These are phyloP conservation scores for Triplophysa dalaica DNA, from an alignment of 2,113 vertebrate genomes.

Conservation along the genomic window DNA sequence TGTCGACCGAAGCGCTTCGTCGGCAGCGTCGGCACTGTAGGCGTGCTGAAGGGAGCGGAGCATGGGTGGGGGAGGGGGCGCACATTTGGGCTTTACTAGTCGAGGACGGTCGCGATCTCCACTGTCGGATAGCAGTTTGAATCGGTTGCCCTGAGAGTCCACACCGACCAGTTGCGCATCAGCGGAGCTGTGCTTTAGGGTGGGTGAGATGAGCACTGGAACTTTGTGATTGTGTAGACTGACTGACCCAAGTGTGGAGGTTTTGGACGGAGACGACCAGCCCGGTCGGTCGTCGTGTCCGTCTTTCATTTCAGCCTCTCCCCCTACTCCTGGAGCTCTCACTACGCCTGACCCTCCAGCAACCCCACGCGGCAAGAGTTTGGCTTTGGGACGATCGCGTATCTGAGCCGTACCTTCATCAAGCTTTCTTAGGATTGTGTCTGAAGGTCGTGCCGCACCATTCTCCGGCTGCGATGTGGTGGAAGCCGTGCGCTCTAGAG, in stretches of 20 bases:
- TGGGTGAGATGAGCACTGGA: slow-evolving; percentile 96
- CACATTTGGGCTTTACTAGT: slow-evolving; percentile 96
- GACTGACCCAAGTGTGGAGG: slow-evolving; percentile 68
- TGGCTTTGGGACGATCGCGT: slow-evolving; percentile 93
- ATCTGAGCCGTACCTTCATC: slow-evolving; percentile 86
- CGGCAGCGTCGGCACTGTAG: slow-evolving; percentile 72
- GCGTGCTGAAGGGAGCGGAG: slow-evolving; percentile 81
- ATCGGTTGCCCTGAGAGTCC: slow-evolving; percentile 98
- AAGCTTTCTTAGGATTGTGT: slow-evolving; percentile 78
- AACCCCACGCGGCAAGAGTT: slow-evolving; percentile 84
- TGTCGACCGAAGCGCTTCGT: slow-evolving; percentile 67
- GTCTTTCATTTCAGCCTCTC: slow-evolving; percentile 68
- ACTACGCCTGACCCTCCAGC: slow-evolving; percentile 63
- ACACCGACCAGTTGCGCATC: slow-evolving; percentile 93
- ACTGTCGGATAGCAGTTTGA: slow-evolving; percentile 92
- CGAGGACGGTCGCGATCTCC: slow-evolving; percentile 91
- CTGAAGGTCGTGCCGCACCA: slow-evolving; percentile 74
- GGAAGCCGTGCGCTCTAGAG: slow-evolving; percentile 90
- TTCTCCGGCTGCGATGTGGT: slow-evolving; percentile 92
- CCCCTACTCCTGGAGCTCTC: slow-evolving; percentile 71
- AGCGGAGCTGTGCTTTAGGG: slow-evolving; percentile 87
- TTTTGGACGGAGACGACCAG: slow-evolving; percentile 88
- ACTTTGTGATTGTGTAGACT: slow-evolving; percentile 96
- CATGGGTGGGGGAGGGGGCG: slow-evolving; percentile 88
- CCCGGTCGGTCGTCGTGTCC: slow-evolving; percentile 80